Conservation (phyloP, 2,888 invertebrate species). For the Rhaphigaster nebulosa region DNA sequence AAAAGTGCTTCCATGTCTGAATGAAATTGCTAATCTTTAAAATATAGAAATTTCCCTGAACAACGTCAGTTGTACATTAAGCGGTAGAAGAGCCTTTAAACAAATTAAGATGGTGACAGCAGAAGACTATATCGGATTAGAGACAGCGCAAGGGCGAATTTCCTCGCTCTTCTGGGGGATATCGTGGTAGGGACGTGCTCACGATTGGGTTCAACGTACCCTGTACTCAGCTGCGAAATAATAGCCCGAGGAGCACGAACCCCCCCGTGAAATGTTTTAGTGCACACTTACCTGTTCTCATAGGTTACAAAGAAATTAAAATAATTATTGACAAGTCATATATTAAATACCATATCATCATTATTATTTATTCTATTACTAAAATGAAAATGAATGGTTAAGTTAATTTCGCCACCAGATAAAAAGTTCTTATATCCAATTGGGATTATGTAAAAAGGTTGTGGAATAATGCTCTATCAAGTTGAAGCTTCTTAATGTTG, state of each 20-base stretch:
- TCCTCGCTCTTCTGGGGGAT: not conserved
- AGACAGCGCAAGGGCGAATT: not conserved
- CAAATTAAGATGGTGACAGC: not conserved
- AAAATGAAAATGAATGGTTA: too few relatives aligned
- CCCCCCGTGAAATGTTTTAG: not conserved
- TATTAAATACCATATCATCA: too few relatives aligned
- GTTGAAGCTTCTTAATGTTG: too few relatives aligned
- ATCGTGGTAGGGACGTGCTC: slow-evolving; percentile 16
- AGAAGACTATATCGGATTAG: not conserved
- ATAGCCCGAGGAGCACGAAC: slow-evolving; percentile 10
- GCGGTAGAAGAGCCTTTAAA: not conserved
- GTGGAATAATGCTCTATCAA: too few relatives aligned
- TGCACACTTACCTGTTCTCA: not conserved
- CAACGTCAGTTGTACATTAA: not conserved
- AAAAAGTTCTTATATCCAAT: too few relatives aligned
- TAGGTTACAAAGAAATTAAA: not conserved
- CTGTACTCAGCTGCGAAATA: slow-evolving; percentile 25
- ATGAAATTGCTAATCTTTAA: not conserved
- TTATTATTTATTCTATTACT: too few relatives aligned
- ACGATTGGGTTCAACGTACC: slow-evolving; percentile 37
- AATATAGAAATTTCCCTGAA: not conserved
- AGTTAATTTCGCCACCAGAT: too few relatives aligned
- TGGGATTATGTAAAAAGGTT: too few relatives aligned
- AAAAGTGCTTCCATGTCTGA: too few relatives aligned
- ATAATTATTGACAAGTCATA: not conserved